Conservation (phyloP, 2,113 vertebrate genomes). For the Nesogale talazaci region DNA sequence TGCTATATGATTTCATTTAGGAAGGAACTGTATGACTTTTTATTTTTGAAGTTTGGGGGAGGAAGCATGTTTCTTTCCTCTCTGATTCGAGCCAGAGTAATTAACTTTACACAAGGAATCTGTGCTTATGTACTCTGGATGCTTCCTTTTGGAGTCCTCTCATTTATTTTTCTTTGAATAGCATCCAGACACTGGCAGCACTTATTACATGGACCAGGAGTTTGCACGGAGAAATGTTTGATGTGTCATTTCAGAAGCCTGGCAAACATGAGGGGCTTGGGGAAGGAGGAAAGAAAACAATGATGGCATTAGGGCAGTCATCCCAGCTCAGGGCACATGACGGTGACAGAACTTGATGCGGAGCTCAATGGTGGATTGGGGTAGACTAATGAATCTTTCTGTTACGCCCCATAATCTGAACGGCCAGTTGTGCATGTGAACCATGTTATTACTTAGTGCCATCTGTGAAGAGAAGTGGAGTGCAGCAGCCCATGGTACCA, state of each 20-base stretch:
- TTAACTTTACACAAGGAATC: background rate
- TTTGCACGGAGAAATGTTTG: background rate
- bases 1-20: constrained; percentile 3
- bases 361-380: background rate
- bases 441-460: background rate
- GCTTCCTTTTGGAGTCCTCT: background rate
- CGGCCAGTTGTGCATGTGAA: background rate
- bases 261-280: background rate
- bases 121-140: background rate
- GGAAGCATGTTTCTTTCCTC: background rate
- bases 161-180: background rate
- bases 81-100: background rate
- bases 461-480: background rate
- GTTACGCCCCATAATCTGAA: background rate
- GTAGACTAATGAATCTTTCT: background rate
- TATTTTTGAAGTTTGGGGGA: background rate
- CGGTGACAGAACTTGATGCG: background rate
- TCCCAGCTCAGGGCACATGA: background rate
- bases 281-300: background rate
- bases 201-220: background rate
- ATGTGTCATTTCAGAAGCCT: background rate
- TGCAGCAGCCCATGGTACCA: constrained; percentile 81
- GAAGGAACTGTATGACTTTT: background rate
- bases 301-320: background rate
- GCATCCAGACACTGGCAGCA: background rate